Base-by-base conservation (phyloP, 2,797 vertebrate species). In the Halcyon smyrnensis region DNA sequence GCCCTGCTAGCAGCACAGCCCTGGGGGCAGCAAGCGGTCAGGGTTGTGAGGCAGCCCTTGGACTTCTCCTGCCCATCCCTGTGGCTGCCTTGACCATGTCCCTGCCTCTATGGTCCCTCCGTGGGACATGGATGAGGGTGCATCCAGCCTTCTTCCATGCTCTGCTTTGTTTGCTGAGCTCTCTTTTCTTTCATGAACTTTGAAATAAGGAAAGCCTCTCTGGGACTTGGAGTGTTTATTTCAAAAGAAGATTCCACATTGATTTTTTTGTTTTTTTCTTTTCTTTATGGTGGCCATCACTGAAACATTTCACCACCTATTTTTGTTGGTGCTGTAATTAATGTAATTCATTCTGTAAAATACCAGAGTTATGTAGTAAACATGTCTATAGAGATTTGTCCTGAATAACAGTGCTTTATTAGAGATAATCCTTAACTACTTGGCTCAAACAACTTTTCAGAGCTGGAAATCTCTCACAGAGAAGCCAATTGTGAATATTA, bases 401-500 rank as follows among this genome's bases (percentile, higher is more conserved):
- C 43, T 60, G 68, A 86, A 82, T 84, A 86, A 59, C 43, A 69
- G 57, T 68, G 83, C 62, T 90, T 94, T 93, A 84, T 76, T 87
- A 79, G 65, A 89, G 59, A 88, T 81, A 90, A 95, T 94, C 86
- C 84, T 89, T 67, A 86, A 77, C 80, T 84, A 16, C 54, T 88
- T 8, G 3, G 74, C 70, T 93, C 88, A 93, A 91, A 71, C 43
- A 83, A 67, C 74, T 64, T 94, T 78, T 84, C 77, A 62, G 75
- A 74, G 63, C 83, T 87, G 92, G 62, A 91, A 91, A 71, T 82
- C 41, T 85, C 88, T 91, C 70, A 45, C 70, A 90, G 73, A 90
- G 85, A 80, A 68, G 65, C 36, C 83, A 88, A 48, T 71, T 94
- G 83, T 86, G 83, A 91, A 74, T 84, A 89, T 85, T 94, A 90